Base-by-base conservation (phyloP, 2,113 vertebrate species). In the Phaethornis superciliosus region DNA sequence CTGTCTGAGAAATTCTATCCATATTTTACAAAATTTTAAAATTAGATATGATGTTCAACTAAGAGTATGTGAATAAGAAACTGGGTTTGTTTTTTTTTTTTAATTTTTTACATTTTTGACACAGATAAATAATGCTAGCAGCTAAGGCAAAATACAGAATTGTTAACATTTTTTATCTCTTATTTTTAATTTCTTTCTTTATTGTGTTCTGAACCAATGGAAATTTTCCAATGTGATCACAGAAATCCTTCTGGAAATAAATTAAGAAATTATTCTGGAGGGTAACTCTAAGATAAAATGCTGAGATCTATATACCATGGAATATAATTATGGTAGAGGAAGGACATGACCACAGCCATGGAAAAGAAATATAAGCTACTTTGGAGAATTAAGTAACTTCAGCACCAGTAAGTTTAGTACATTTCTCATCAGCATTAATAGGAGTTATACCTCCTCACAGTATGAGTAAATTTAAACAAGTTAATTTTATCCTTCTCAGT, bases 351-450 rank as follows among this genome's bases (percentile, higher is more conserved):
- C 79, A 62, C 51, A 93, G 68, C 19, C 20, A 96, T 93, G 81
- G 88, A 94, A 96, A 95, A 96, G 88, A 96, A 93, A 91, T 89
- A 94, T 64, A 92, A 92, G 65, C 84, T 91, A 37, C 74, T 95
- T 81, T 79, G 70, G 69, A 78, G 58, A 94, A 94, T 93, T 91
- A 93, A 94, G 67, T 95, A 85, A 82, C 88, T 94, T 83, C 76
- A 94, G 42, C 46, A 22, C 9, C 47, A 54, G 70, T 80, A 85
- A 91, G 24, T 88, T 88, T 58, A 93, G 71, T 82, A 72, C 64
- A 85, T 94, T 94, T 74, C 54, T 96, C 93, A 94, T 94, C 90
- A 83, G 55, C 49, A 32, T 95, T 94, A 90, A 76, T 27, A 72
- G 24, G 40, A 94, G 59, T 72, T 91, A 80, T 74, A 72, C 30